Conservation (phyloP, 2,888 invertebrate species). For the Ischnura elegans region DNA sequence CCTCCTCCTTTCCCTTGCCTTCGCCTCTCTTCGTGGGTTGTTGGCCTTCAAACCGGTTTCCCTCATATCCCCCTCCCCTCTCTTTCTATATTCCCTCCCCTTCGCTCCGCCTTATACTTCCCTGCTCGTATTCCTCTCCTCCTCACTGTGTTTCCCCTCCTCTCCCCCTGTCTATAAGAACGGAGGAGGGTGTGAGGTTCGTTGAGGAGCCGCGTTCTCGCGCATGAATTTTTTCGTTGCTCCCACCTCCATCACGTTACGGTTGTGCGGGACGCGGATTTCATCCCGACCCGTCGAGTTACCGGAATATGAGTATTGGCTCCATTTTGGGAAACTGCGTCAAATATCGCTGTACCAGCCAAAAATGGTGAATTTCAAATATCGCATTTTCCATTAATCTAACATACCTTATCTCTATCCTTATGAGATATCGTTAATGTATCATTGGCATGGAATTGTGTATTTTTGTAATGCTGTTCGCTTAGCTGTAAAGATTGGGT, state of each 20-base stretch:
- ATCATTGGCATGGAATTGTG: no score
- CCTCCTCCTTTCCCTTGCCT: not conserved
- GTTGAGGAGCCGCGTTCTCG: not conserved
- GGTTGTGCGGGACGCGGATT: not conserved
- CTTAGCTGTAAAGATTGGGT: no score
- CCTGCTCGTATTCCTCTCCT: not conserved
- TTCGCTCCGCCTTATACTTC: not conserved
- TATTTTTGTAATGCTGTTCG: no score
- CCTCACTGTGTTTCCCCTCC: not conserved
- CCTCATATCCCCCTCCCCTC: not conserved
- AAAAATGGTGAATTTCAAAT: no score
- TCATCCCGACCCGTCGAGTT: not conserved
- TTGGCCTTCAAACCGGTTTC: slow-evolving; percentile 61
- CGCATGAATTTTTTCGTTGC: not conserved
- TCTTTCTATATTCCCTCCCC: not conserved
- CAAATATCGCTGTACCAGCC: no score
- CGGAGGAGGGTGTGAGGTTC: not conserved
- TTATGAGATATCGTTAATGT: no score
- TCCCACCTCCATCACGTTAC: not conserved
- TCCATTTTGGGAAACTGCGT: not conserved
- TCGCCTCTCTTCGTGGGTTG: not conserved
- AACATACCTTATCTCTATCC: no score
- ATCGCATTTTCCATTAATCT: no score
- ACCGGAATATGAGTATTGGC: no score
- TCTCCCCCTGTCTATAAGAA: not conserved